Percentiles rank a stretch among this genome's conserved stretches.
Evolutionary conservation across 2,113 vertebrate genomes (phyloP).

Genomic region (Rhinolophus sinicus): DNA sequence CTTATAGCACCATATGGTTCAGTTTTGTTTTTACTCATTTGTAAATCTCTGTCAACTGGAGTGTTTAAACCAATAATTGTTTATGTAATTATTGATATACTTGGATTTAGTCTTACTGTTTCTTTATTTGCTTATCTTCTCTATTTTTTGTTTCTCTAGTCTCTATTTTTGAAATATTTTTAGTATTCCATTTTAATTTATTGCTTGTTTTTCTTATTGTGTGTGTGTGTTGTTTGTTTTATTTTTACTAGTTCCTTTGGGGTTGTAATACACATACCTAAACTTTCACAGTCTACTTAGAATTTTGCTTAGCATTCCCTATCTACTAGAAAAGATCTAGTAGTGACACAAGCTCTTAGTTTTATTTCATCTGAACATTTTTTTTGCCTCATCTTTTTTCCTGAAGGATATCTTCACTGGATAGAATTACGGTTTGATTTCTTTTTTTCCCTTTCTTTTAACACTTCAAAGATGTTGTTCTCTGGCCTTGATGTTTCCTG

Average conservation of each 20-base stretch:
- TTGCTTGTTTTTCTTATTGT: neutral
- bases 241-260: neutral
- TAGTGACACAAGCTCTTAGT: neutral
- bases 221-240: neutral
- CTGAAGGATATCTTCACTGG: neutral
- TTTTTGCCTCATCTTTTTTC: neutral
- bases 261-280: neutral
- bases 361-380: neutral
- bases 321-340: neutral
- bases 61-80: neutral
- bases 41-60: neutral
- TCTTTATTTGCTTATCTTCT: neutral
- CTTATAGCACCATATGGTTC: neutral
- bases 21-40: neutral
- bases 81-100: neutral
- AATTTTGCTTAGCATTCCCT: neutral
- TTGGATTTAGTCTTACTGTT: neutral
- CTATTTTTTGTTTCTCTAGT: neutral
- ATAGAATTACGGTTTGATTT: neutral
- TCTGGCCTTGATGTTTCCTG: neutral
- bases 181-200: constrained; percentile 14
- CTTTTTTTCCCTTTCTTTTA: neutral
- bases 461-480: neutral
- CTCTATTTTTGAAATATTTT: neutral
- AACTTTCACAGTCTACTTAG: neutral